phyloP scores from a whole-genome alignment of 1,140 invertebrate species.

The Riptortus pedestris region DNA sequence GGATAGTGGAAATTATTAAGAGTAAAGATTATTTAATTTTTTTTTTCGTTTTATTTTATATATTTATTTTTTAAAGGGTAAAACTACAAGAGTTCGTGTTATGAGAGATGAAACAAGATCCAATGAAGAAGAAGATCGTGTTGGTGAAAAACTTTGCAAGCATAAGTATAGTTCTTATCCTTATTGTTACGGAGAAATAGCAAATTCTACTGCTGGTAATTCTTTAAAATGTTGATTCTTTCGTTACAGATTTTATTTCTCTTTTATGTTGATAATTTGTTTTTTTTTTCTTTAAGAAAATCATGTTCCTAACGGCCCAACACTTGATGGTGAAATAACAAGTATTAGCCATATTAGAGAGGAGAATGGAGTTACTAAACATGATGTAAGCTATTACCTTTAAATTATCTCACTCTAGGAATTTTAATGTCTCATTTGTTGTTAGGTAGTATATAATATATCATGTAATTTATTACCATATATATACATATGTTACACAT shows the following conservation, averaged over 20 bases:
- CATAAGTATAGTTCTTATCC: constrained; percentile 74
- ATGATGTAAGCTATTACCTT: not conserved
- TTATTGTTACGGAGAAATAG: constrained; percentile 72
- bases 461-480: too few species aligned
- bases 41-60: not conserved
- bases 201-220: constrained; percentile 41
- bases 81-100: constrained; percentile 46
- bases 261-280: not conserved
- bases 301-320: not conserved
- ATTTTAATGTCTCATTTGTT: too few species aligned
- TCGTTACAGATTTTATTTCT: not conserved
- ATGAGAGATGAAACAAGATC: constrained; percentile 49
- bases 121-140: constrained; percentile 44
- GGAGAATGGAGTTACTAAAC: constrained; percentile 20
- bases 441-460: too few species aligned
- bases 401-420: too few species aligned
- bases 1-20: too few species aligned
- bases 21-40: too few species aligned
- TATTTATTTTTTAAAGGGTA: not conserved
- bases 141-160: constrained; percentile 65
- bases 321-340: constrained; percentile 27
- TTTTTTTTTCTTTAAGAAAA: not conserved
- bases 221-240: not conserved
- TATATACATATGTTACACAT: too few species aligned
- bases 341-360: constrained; percentile 20